phyloP scores from a whole-genome alignment of 2,113 vertebrate genomes.

The Notiomystis cincta region DNA sequence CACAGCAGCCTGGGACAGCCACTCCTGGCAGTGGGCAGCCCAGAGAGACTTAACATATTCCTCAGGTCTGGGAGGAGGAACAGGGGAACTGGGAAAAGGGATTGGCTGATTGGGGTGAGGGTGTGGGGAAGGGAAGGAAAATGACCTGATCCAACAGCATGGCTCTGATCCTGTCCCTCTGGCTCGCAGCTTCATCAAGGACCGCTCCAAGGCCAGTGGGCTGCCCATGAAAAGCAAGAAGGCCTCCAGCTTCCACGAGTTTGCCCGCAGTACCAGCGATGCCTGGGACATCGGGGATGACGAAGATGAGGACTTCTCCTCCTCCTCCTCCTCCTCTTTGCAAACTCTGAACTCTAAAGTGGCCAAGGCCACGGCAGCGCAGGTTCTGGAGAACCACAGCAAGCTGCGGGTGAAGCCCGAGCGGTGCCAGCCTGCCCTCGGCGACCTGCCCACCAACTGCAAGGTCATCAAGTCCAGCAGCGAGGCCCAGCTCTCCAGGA shows the following conservation, averaged over 20 bases:
- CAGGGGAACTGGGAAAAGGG: neutral
- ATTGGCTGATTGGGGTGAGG: neutral
- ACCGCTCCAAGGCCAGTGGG: neutral
- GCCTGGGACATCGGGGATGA: constrained; percentile 20
- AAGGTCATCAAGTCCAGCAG: constrained; percentile 33
- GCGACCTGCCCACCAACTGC: neutral
- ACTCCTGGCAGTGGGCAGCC: neutral
- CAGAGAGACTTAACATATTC: neutral
- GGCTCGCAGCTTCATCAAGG: neutral
- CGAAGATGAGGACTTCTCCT: neutral
- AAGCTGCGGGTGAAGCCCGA: neutral
- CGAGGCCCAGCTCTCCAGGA: constrained; percentile 38
- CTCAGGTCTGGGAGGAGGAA: neutral
- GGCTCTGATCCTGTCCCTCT: neutral
- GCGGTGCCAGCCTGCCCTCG: neutral
- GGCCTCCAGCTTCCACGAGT: constrained; percentile 26
- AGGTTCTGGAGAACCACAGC: constrained; percentile 23
- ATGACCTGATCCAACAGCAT: neutral
- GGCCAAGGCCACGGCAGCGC: neutral
- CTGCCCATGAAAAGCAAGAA: constrained; percentile 13
- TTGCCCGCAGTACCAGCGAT: constrained; percentile 11
- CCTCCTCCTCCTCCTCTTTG: neutral
- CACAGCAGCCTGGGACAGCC: neutral
- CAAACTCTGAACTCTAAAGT: constrained; percentile 18
- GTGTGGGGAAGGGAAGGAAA: neutral